Evolutionary conservation across 2,797 vertebrate genomes (phyloP).

Genomic region (Ceryle rudis): DNA sequence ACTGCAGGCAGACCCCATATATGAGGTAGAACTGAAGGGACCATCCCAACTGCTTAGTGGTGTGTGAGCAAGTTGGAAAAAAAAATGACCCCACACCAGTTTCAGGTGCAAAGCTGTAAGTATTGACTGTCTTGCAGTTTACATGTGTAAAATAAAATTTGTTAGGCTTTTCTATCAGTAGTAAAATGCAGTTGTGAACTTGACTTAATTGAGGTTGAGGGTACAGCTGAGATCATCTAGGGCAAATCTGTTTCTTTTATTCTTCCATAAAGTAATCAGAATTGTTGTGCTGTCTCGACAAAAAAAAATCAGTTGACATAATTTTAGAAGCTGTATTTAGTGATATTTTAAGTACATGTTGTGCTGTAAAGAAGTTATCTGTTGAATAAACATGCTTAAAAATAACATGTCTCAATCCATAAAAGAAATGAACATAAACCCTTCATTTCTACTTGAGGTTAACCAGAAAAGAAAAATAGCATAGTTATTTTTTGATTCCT

Average conservation of each 20-base stretch:
- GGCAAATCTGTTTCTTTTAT: neutral
- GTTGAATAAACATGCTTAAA: slow-evolving; percentile 49
- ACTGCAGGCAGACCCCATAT: neutral
- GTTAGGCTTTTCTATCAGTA: neutral
- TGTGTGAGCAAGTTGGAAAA: neutral
- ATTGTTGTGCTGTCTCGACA: neutral
- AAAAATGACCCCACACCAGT: neutral
- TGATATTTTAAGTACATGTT: slow-evolving; percentile 31
- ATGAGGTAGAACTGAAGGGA: neutral
- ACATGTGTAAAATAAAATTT: neutral
- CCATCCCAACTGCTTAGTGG: neutral
- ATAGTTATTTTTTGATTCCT: slow-evolving; percentile 14
- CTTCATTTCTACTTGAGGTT: slow-evolving; percentile 54
- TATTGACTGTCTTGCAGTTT: neutral
- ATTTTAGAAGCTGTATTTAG: slow-evolving; percentile 58
- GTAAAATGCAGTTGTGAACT: neutral
- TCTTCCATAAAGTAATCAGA: neutral
- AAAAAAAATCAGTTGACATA: neutral
- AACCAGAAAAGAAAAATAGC: slow-evolving; percentile 48
- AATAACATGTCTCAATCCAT: slow-evolving; percentile 10
- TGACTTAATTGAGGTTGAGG: neutral
- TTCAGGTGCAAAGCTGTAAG: neutral
- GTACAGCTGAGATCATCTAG: neutral
- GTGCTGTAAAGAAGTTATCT: neutral
- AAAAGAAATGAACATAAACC: slow-evolving; percentile 11